phyloP scores from a whole-genome alignment of 2,888 invertebrate genomes.

The Tipula confusa region DNA sequence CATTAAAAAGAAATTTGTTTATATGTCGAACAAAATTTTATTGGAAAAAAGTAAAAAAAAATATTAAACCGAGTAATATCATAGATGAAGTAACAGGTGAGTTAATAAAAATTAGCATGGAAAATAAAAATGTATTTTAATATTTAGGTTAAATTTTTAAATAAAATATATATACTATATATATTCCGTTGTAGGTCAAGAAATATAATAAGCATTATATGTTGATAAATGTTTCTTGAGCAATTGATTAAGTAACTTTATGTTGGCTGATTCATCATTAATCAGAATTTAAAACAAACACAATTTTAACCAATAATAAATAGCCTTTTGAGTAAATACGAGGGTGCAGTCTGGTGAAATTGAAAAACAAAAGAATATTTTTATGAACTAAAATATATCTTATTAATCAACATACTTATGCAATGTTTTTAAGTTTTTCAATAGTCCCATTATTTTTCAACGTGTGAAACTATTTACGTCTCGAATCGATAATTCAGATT shows the following conservation, averaged over 20 bases:
- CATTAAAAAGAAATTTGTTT: slow-evolving; percentile 3
- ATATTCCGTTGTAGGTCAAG: background rate
- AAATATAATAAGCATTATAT: background rate
- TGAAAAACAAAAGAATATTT: background rate
- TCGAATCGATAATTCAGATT: background rate
- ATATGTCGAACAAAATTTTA: background rate
- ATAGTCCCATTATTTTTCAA: no score
- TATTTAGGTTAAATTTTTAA: no score
- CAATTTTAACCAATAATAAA: background rate
- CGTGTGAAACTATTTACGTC: background rate
- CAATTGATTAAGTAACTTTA: background rate
- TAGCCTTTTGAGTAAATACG: background rate
- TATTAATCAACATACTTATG: no score
- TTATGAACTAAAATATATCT: background rate
- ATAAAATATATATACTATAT: background rate
- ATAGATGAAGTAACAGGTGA: background rate
- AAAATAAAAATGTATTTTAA: background rate
- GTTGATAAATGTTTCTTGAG: background rate
- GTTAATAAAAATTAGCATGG: background rate
- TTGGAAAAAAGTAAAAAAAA: background rate
- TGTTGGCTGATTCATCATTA: background rate
- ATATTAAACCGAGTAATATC: no score
- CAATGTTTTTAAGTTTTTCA: no score
- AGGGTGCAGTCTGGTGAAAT: no score
- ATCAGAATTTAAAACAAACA: background rate